Conservation (phyloP, 2,797 vertebrate genomes). For the Halcyon chelicuti region DNA sequence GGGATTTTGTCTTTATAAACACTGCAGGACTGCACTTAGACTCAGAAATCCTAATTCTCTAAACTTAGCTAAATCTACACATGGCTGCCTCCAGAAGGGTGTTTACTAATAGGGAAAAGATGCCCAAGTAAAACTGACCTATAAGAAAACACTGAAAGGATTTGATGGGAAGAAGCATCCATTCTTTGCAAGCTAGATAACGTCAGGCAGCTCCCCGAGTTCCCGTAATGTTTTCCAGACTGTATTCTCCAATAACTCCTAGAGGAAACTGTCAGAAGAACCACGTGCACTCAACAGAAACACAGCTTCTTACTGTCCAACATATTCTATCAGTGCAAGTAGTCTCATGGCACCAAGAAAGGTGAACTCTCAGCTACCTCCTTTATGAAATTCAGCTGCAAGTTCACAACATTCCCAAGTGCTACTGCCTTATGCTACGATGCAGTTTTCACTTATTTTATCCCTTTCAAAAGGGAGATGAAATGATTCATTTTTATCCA, state of each 20-base stretch:
- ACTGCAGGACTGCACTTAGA: neutral
- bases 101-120: neutral
- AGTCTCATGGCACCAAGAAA: neutral
- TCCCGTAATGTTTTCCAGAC: neutral
- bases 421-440: neutral
- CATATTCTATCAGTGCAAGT: neutral
- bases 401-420: neutral
- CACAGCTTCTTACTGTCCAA: neutral
- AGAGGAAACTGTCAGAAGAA: neutral
- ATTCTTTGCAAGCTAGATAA: neutral
- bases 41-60: neutral
- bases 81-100: neutral
- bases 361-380: neutral
- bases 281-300: neutral
- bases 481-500: neutral
- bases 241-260: neutral
- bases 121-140: neutral
- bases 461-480: neutral
- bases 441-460: neutral
- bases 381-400: constrained; percentile 6
- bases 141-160: neutral
- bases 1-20: neutral
- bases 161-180: neutral
- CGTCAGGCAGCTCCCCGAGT: neutral
- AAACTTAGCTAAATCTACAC: neutral